Evolutionary conservation across 2,888 invertebrate genomes (phyloP).

Genomic region (Flexamia atlantica): DNA sequence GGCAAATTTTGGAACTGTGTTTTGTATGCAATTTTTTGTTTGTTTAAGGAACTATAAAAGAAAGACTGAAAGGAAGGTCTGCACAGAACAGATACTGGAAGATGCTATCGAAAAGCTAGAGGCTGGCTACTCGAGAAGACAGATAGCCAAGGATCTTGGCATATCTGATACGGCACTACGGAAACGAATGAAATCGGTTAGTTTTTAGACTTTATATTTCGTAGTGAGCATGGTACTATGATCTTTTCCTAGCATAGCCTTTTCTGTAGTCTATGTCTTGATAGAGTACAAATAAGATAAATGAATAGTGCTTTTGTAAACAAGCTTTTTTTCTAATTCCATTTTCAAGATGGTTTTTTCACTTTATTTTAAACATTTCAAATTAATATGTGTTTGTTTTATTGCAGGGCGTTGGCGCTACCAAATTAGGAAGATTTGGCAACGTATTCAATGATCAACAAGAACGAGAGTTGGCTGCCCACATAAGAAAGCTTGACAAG

Average conservation of each 20-base stretch:
- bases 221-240: too few relatives aligned
- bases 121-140: constrained; percentile 4
- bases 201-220: background rate
- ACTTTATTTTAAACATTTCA: too few relatives aligned
- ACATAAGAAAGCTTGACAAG: constrained; percentile 43
- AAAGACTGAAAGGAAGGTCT: background rate
- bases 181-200: constrained; percentile 8
- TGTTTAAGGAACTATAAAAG: too few relatives aligned
- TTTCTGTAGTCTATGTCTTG: too few relatives aligned
- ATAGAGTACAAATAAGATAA: too few relatives aligned
- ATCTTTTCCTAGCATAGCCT: too few relatives aligned
- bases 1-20: too few relatives aligned
- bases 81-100: constrained; percentile 7
- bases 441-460: constrained; percentile 13
- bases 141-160: constrained; percentile 25
- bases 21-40: too few relatives aligned
- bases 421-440: constrained; percentile 15
- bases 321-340: too few relatives aligned
- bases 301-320: too few relatives aligned
- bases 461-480: constrained; percentile 7
- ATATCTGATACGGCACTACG: constrained; percentile 1
- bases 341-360: too few relatives aligned
- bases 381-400: background rate
- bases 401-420: constrained; percentile 43
- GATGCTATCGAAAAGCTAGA: background rate